These are phyloP conservation scores for Holothuria leucospilota DNA, from an alignment of 53 echinoderm and acorn worm species.

Conservation along the genomic window DNA sequence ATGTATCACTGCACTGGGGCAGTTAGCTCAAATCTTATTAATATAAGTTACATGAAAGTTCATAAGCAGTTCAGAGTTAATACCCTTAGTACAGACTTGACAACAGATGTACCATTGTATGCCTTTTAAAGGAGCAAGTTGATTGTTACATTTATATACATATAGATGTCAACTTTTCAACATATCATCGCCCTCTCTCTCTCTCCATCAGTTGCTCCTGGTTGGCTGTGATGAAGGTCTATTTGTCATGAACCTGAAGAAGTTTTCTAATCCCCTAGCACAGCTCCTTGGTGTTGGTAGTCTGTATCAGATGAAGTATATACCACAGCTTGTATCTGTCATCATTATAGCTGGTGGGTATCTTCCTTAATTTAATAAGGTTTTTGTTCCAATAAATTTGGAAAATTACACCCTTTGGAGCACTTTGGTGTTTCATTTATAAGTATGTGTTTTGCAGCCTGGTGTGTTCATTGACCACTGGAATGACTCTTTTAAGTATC, in stretches of 20 bases:
- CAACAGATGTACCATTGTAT: no score
- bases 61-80: no score
- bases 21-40: no score
- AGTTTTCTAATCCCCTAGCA: slow-evolving; percentile 67
- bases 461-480: no score
- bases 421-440: no score
- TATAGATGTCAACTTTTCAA: neutral
- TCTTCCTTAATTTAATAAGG: neutral
- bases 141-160: no score
- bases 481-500: no score
- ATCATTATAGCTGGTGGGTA: slow-evolving; percentile 85
- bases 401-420: neutral
- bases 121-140: no score
- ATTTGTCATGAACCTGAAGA: slow-evolving; percentile 75
- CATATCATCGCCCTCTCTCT: neutral
- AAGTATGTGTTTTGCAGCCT: no score
- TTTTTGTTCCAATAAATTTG: neutral
- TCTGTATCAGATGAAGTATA: slow-evolving; percentile 91
- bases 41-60: no score
- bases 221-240: slow-evolving; percentile 95
- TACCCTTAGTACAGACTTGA: no score
- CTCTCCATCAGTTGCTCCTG: slow-evolving; percentile 73
- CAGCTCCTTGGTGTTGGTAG: slow-evolving; percentile 81
- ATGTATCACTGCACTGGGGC: no score
- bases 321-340: slow-evolving; percentile 74